phyloP scores from a whole-genome alignment of 2,113 vertebrate genomes.

The Andinoacara biseriatus region DNA sequence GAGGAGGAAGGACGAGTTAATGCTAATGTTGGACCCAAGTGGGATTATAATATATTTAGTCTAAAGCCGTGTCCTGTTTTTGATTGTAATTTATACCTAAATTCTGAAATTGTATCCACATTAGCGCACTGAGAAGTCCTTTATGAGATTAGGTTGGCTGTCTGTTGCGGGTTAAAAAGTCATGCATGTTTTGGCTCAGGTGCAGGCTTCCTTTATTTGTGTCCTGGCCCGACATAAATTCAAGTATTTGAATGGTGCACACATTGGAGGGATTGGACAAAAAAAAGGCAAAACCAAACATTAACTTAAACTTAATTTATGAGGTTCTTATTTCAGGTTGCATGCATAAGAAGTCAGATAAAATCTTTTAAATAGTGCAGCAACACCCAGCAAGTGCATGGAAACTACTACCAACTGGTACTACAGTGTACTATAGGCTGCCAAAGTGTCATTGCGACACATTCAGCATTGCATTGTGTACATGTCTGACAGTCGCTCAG shows the following conservation, averaged over 20 bases:
- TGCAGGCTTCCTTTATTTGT: neutral
- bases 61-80: neutral
- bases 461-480: neutral
- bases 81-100: conserved; percentile 5
- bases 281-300: neutral
- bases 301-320: neutral
- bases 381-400: neutral
- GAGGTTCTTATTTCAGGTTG: neutral
- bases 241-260: neutral
- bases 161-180: neutral
- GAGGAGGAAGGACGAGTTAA: conserved; percentile 2
- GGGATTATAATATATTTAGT: neutral
- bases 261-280: neutral
- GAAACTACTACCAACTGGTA: neutral
- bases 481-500: neutral
- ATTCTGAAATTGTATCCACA: neutral
- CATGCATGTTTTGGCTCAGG: neutral
- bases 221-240: neutral
- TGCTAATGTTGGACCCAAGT: neutral
- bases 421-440: neutral
- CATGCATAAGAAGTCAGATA: neutral
- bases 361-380: neutral
- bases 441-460: neutral
- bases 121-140: neutral
- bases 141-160: neutral